Base-by-base conservation (phyloP, 2,113 vertebrate genomes). In the rat (Rattus norvegicus) region DNA sequence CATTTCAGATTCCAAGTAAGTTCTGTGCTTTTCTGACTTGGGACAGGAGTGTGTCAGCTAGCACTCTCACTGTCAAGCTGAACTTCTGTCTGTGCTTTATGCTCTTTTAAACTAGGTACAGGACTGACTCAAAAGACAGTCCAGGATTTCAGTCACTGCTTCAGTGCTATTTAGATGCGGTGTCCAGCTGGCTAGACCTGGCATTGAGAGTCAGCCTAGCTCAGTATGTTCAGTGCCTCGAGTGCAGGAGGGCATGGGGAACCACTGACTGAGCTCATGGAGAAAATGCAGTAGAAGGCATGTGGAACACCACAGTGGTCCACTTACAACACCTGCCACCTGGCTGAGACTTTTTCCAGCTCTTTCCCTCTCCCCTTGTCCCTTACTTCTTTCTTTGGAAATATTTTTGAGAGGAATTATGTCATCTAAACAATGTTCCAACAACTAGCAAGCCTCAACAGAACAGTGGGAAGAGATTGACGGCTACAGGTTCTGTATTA, bases 251-350 rank as follows among this genome's bases (percentile, higher is more conserved):
- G 49, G 52, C 30, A 10, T 13, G 16, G 86, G n/a, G 19, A 63
- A 36, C 70, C 54, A 22, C 24, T 24, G 59, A 84, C 24, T 24
- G 59, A 84, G 12, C 43, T 30, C 36, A 2, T 28, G 36, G 47
- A 36, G 69, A 76, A 5, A 33, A 36, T 10, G 2, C 80, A 5
- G 14, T 1, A 19, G 30, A 17, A 28, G 2, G 8, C 14, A 11
- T 39, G 1, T 2, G 88, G 65, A 43, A 28, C 12, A 7, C 52
- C 69, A 8, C 1, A 0, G 13, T 2, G 33, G 11, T 20, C 67
- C 36, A 14, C n/a, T 43, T 11, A 8, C 0, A 28, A 1, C 39
- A n/a, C 54, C 39, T 43, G 30, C 36, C 61, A 43, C 13, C 54
- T 7, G 56, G 36, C 47, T 5, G 19, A 30, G 47, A 13, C 19